Conservation (phyloP, 2,113 vertebrate species). For the Delphinus delphis region DNA sequence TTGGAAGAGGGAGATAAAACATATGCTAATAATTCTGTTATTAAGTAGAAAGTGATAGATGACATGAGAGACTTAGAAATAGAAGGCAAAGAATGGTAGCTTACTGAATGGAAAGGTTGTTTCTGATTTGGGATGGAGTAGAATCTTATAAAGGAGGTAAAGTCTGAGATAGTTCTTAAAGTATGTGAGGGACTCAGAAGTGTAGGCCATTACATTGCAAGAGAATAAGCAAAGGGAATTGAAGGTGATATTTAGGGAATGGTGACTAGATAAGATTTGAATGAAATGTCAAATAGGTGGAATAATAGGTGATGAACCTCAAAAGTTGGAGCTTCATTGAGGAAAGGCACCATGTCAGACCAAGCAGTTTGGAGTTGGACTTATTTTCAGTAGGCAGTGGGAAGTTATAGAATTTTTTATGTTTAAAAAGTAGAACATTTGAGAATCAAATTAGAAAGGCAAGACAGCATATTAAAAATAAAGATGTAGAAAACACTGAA, state of each 20-base stretch:
- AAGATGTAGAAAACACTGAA: neutral
- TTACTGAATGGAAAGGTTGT: neutral
- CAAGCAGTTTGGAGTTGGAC: neutral
- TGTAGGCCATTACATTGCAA: neutral
- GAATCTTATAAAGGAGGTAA: neutral
- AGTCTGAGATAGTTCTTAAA: neutral
- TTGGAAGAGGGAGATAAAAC: neutral
- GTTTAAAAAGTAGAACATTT: neutral
- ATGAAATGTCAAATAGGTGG: neutral
- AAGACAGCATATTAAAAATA: neutral
- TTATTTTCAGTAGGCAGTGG: neutral
- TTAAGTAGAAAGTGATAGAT: neutral
- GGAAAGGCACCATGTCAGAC: fast-evolving
- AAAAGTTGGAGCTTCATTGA: neutral
- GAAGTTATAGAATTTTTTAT: neutral
- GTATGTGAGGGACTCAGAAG: neutral
- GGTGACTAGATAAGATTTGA: neutral
- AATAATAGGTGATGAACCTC: neutral
- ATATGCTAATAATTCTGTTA: neutral
- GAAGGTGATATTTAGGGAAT: neutral
- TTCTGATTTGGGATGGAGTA: neutral
- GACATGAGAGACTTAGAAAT: neutral
- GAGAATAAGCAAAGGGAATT: neutral
- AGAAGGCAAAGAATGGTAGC: neutral
- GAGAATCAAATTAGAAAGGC: neutral